These are phyloP conservation scores for Hemicordylus capensis DNA, from an alignment of 2,113 vertebrate species.

Conservation along the genomic window DNA sequence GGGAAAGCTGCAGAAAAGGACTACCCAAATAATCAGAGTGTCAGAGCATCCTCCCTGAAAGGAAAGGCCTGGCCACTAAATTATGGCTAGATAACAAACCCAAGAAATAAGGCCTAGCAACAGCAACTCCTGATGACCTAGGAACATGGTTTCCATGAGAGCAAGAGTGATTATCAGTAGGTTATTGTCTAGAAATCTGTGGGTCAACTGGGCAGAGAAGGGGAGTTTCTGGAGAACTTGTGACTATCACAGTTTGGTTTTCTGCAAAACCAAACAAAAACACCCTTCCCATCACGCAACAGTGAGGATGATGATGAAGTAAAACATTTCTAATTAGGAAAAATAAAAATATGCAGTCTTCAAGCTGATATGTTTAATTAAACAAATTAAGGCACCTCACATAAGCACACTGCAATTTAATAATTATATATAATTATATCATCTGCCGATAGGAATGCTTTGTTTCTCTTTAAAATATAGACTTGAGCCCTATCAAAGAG, in stretches of 20 bases:
- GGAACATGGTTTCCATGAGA: neutral
- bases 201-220: neutral
- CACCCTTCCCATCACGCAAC: neutral
- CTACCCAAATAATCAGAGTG: no score
- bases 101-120: no score
- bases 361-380: conserved; percentile 13
- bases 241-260: neutral
- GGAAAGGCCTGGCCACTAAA: no score
- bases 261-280: neutral
- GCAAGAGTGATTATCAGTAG: neutral
- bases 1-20: no score
- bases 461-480: neutral
- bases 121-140: neutral
- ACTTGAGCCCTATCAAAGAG: neutral
- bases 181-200: neutral
- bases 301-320: neutral
- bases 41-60: no score
- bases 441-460: neutral
- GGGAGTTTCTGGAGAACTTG: no score
- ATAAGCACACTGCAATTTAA: conserved; percentile 14
- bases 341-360: neutral
- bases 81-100: no score
- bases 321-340: neutral
- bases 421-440: conserved; percentile 26
- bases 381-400: conserved; percentile 5